Evolutionary conservation across 2,797 vertebrate species (phyloP), one percentile per base, ranked within the genome.

Genomic region (Triplophysa bombifrons): DNA sequence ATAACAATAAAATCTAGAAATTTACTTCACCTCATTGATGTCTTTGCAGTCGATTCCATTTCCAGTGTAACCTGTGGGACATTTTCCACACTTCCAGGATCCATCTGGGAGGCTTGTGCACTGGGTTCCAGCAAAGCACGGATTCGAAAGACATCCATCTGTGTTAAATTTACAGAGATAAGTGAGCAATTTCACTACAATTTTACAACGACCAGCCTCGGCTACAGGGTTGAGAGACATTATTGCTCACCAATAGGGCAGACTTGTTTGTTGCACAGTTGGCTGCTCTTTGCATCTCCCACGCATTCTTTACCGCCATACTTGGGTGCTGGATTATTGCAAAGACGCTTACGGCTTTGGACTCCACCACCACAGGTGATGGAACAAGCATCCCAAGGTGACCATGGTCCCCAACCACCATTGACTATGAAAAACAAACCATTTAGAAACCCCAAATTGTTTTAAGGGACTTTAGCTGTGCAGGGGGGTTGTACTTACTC

Each of bases 131-230:
- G 94, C 94, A 87, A 98, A 99, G 91, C 98, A 99, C 63, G 98
- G 98, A 80, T 96, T 99, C 78, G 98, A 99, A 69, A 99, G 90
- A 78, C 98, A 99, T 2, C 98, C 97, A 86, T 99, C 98, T 99
- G 87, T 83, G 83, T 83, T 53, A 44, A 11, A 78, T 80, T 27
- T 10, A 63, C 7, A 5, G 64, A 70, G 14, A 74, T 44, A 66
- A 60, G 14, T 69, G 25, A 72, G 27, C 27, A 12, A 41, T 30
- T 66, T 53, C 30, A 14, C 41, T 41, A 13, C 4, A 3, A 38
- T 20, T 20, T 20, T 10, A 74, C 27, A 20, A 68, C 25, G 2
- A 44, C 4, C 34, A 60, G n/a, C 30, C 64, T 1, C 55, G 61
- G 48, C 25, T 68, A 1, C 48, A 44, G 44, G 0, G 51, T 19